phyloP scores from a whole-genome alignment of 2,113 vertebrate species.

The Rhodinocichla rosea region DNA sequence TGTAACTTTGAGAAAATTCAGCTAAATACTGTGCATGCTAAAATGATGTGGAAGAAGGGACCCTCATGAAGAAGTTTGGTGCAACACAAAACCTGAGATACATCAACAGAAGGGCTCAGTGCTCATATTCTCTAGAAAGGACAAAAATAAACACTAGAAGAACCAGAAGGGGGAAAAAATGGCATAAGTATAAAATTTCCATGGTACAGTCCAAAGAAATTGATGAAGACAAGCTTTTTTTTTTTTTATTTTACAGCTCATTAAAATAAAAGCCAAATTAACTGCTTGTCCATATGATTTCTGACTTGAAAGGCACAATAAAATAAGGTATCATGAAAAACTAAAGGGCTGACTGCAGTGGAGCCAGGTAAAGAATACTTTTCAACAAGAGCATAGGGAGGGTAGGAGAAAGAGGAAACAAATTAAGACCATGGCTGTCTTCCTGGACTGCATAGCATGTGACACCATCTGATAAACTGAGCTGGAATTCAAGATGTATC shows the following conservation, averaged over 20 bases:
- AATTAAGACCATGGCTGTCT: neutral
- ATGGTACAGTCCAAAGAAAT: neutral
- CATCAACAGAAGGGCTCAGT: neutral
- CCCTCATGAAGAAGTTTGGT: neutral
- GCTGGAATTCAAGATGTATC: neutral
- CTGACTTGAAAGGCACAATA: neutral
- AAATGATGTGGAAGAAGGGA: neutral
- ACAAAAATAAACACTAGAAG: neutral
- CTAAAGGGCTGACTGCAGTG: neutral
- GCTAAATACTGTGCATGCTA: neutral
- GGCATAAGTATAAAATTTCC: neutral
- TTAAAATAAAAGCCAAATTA: neutral
- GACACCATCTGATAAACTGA: neutral
- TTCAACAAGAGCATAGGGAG: rapidly evolving
- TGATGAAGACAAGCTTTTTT: neutral
- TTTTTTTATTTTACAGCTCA: too few relatives aligned
- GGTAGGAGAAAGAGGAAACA: neutral
- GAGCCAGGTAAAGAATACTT: neutral
- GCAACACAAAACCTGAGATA: neutral
- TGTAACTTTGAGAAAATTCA: neutral
- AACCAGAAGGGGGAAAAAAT: neutral
- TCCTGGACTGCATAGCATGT: neutral
- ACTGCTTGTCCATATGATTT: neutral
- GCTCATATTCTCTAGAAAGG: neutral
- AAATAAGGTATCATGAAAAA: neutral